phyloP scores from a whole-genome alignment of 2,797 vertebrate species.

The Melanotaenia boesemani region DNA sequence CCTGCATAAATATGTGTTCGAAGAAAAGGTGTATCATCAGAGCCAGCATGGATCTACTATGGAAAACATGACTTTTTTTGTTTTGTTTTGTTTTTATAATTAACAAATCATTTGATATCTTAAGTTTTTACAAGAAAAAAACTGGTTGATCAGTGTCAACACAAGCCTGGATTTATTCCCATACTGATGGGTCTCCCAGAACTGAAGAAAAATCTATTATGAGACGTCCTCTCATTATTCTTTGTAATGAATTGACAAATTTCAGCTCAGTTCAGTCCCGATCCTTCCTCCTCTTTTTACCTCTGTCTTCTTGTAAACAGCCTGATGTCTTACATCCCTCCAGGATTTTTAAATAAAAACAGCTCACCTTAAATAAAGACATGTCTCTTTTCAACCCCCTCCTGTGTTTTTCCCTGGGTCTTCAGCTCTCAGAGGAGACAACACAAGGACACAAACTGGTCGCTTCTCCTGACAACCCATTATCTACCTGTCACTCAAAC shows the following conservation, averaged over 20 bases:
- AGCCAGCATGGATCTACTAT: not conserved
- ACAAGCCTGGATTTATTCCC: constrained; percentile 10
- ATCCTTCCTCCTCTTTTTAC: constrained; percentile 6
- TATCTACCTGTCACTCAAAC: constrained; percentile 84
- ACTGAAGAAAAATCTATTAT: constrained; percentile 31
- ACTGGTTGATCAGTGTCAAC: not conserved
- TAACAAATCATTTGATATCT: not conserved
- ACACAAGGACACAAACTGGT: constrained; percentile 79
- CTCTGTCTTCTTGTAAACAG: constrained; percentile 4
- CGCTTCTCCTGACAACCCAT: constrained; percentile 86
- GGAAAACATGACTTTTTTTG: not conserved
- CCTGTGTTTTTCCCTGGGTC: constrained; percentile 54
- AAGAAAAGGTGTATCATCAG: not conserved
- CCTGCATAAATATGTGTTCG: not conserved
- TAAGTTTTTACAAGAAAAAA: not conserved
- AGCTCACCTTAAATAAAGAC: constrained; percentile 65
- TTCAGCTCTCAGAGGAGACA: constrained; percentile 66
- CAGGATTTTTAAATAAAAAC: constrained; percentile 69
- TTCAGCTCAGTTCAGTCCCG: not conserved
- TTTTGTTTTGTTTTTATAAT: not conserved
- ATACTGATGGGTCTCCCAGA: constrained; percentile 7
- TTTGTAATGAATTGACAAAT: constrained; percentile 20
- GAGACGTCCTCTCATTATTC: constrained; percentile 32
- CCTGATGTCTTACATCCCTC: constrained; percentile 32
- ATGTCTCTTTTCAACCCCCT: constrained; percentile 27